These are phyloP conservation scores for Aporophyla lueneburgensis DNA, from an alignment of 2,888 invertebrate genomes.

Conservation along the genomic window DNA sequence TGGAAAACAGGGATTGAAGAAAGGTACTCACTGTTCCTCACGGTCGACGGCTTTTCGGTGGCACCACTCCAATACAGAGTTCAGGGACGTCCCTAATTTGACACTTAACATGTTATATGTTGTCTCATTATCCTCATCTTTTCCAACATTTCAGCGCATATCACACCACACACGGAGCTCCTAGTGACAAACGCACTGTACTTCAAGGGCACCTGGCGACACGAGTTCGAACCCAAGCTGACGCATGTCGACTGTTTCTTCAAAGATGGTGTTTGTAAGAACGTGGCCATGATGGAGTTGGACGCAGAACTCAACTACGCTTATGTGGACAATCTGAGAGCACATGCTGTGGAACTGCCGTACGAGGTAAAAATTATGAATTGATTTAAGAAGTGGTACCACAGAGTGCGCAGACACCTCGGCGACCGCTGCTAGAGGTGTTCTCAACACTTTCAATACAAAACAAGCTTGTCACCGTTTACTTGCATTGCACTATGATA, in stretches of 20 bases:
- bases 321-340: slow-evolving; percentile 89
- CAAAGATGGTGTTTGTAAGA: slow-evolving; percentile 82
- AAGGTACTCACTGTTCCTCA: no score
- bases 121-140: neutral
- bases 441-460: no score
- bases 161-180: slow-evolving; percentile 87
- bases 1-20: no score
- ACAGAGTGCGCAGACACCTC: no score
- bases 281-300: slow-evolving; percentile 91
- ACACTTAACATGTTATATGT: no score
- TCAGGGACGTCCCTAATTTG: no score
- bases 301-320: slow-evolving; percentile 90
- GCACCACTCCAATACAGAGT: no score
- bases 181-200: slow-evolving; percentile 92
- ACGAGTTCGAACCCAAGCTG: slow-evolving; percentile 88
- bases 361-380: slow-evolving; percentile 88
- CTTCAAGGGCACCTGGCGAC: slow-evolving; percentile 92
- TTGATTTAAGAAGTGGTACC: no score
- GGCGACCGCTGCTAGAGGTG: no score
- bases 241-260: slow-evolving; percentile 91
- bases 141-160: slow-evolving; percentile 78
- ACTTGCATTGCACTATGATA: no score
- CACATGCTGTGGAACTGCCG: slow-evolving; percentile 92
- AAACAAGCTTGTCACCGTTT: no score
- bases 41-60: no score